These are phyloP conservation scores for Daktulosphaira vitifoliae DNA, from an alignment of 1,140 invertebrate species.

Conservation along the genomic window DNA sequence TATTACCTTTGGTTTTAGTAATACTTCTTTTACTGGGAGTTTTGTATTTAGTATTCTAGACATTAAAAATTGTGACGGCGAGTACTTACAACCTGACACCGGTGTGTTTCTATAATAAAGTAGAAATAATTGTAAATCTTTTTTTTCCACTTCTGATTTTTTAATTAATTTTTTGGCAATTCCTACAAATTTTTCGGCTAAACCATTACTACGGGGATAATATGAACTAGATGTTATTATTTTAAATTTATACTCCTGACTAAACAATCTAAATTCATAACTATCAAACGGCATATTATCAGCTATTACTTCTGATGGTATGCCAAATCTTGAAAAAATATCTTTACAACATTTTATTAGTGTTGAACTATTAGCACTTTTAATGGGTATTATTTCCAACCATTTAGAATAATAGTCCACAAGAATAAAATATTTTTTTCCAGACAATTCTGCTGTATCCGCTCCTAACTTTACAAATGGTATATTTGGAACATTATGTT, in stretches of 20 bases:
- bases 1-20: not conserved
- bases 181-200: slow-evolving; percentile 42
- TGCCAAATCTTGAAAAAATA: slow-evolving; percentile 39
- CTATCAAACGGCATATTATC: slow-evolving; percentile 44
- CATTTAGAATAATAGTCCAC: slow-evolving; percentile 37
- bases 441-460: slow-evolving; percentile 34
- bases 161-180: slow-evolving; percentile 42
- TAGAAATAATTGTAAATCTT: slow-evolving; percentile 29
- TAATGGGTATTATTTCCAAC: slow-evolving; percentile 29
- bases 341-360: not conserved
- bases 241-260: slow-evolving; percentile 42
- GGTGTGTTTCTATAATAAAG: slow-evolving; percentile 20
- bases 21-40: not conserved
- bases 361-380: not conserved
- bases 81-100: not conserved
- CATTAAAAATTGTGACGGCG: not conserved
- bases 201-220: slow-evolving; percentile 43
- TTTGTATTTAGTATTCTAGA: slow-evolving; percentile 1
- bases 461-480: slow-evolving; percentile 35
- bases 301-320: slow-evolving; percentile 37
- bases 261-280: slow-evolving; percentile 39
- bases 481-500: not conserved
- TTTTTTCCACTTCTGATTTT: slow-evolving; percentile 36
- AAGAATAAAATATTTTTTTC: slow-evolving; percentile 32
- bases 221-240: slow-evolving; percentile 42